Conservation (phyloP, 2,797 vertebrate genomes). For the Peromyscus aztecus region DNA sequence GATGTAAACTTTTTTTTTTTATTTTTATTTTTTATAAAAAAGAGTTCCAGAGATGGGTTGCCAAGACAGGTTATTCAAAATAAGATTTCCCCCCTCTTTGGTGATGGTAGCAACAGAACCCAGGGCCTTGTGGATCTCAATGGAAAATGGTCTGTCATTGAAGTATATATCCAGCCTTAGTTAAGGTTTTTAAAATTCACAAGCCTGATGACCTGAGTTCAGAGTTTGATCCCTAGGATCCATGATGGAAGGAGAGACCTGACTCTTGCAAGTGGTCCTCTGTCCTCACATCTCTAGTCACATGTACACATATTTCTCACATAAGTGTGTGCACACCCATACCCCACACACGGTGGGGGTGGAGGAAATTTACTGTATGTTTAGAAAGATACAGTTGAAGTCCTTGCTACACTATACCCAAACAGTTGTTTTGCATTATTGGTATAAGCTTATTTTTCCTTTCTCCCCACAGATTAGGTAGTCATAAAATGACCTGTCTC, state of each 20-base stretch:
- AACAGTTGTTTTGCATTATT: conserved; percentile 44
- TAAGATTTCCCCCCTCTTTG: neutral
- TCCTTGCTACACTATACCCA: neutral
- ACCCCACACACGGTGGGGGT: neutral
- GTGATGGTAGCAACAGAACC: neutral
- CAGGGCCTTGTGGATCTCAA: neutral
- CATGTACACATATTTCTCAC: neutral
- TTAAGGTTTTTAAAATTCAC: neutral
- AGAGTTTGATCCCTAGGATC: neutral
- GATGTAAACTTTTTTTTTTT: neutral
- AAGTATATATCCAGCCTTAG: neutral
- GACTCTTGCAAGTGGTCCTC: neutral
- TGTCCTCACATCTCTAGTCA: neutral
- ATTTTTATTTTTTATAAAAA: neutral
- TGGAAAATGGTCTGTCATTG: neutral
- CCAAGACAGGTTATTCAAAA: neutral
- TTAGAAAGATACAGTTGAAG: conserved; percentile 25
- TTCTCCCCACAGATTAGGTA: neutral
- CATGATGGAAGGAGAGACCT: neutral
- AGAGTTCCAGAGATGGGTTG: neutral
- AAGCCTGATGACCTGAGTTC: neutral
- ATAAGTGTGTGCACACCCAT: neutral
- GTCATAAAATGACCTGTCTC: conserved; percentile 21
- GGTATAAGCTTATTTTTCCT: neutral
- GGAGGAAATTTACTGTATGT: neutral